Conservation (phyloP, 2,797 vertebrate species). For the Ispidina picta region DNA sequence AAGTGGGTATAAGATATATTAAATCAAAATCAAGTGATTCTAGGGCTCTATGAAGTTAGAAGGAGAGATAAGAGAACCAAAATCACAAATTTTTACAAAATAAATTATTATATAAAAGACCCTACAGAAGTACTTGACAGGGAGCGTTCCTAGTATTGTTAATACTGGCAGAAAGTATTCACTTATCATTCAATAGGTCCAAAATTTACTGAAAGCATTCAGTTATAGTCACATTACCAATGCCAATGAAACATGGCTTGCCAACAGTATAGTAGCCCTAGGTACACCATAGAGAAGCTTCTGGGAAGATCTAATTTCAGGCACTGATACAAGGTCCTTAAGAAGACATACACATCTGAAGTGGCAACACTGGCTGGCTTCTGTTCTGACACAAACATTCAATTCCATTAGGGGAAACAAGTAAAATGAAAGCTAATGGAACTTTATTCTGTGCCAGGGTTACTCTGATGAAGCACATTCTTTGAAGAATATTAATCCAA, state of each 20-base stretch:
- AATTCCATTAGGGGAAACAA: not conserved
- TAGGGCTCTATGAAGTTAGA: not conserved
- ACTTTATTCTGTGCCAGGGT: not conserved
- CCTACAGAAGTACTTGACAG: not conserved
- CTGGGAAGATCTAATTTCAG: not conserved
- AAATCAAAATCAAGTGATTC: not conserved
- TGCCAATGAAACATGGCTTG: not conserved
- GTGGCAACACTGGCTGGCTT: not conserved
- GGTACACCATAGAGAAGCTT: not conserved
- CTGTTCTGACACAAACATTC: not conserved
- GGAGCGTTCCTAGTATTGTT: not conserved
- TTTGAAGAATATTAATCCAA: not conserved
- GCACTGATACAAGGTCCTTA: not conserved
- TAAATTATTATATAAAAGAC: not conserved
- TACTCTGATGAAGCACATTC: not conserved
- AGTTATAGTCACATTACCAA: not conserved
- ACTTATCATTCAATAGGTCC: not conserved
- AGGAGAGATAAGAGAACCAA: not conserved
- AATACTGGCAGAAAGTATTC: not conserved
- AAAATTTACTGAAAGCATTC: not conserved
- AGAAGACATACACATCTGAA: not conserved
- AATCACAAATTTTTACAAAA: not conserved
- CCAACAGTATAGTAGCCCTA: not conserved
- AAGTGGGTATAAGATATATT: not conserved
- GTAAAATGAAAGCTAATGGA: not conserved